phyloP scores from a whole-genome alignment of 2,113 vertebrate species.

The Indicator maculatus region DNA sequence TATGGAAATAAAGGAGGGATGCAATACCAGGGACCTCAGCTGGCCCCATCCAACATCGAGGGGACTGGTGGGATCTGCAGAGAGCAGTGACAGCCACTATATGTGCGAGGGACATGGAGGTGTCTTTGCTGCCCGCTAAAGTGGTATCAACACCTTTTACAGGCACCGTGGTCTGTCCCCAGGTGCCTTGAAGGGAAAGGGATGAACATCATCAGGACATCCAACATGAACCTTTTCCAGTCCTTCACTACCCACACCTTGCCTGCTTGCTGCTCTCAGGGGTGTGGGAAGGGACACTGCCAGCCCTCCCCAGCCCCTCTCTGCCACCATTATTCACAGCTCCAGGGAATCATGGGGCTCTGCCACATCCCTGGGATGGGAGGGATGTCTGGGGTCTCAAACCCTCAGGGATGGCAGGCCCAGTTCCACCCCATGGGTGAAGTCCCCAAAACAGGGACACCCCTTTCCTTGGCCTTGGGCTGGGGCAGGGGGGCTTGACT shows the following conservation, averaged over 20 bases:
- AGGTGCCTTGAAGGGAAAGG: fast-evolving
- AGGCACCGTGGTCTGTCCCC: neutral
- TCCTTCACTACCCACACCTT: neutral
- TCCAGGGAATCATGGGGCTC: fast-evolving
- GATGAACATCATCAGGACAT: neutral
- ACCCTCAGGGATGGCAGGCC: no score
- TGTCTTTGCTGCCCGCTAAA: neutral
- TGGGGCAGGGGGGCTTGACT: fast-evolving
- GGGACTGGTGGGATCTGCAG: neutral
- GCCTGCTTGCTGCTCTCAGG: fast-evolving
- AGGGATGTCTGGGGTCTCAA: neutral
- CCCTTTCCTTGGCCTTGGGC: neutral
- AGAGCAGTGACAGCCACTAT: neutral
- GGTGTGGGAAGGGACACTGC: fast-evolving
- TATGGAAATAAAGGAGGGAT: neutral
- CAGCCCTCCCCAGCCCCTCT: neutral
- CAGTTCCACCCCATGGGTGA: neutral
- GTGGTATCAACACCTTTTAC: neutral
- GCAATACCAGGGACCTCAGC: neutral
- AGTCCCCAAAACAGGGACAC: neutral
- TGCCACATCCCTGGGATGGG: fast-evolving
- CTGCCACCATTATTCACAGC: neutral
- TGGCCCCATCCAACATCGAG: fast-evolving
- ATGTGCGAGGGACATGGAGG: neutral
- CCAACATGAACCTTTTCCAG: fast-evolving